These are phyloP conservation scores for Hoplostethus atlanticus DNA, from an alignment of 2,797 vertebrate genomes.

Conservation along the genomic window DNA sequence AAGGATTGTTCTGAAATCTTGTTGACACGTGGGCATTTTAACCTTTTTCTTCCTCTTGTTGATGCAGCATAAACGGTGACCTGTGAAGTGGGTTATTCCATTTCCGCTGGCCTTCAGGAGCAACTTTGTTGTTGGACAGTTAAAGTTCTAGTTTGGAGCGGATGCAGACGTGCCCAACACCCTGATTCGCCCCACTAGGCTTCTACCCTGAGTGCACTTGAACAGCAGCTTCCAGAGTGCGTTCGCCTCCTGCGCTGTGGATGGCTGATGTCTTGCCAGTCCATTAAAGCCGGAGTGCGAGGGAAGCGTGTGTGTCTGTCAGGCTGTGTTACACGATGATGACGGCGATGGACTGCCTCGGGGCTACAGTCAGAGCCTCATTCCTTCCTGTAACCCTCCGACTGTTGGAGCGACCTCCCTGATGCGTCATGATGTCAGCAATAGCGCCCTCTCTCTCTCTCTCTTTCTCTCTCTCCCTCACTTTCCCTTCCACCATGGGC, in stretches of 20 bases:
- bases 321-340: slow-evolving; percentile 61
- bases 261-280: slow-evolving; percentile 71
- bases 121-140: not conserved
- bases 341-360: slow-evolving; percentile 71
- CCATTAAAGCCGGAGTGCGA: slow-evolving; percentile 67
- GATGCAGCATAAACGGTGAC: not conserved
- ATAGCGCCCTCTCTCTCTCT: not conserved
- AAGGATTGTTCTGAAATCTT: no score
- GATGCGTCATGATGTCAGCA: slow-evolving; percentile 42
- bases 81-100: not conserved
- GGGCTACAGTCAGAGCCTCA: slow-evolving; percentile 58
- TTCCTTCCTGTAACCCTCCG: slow-evolving; percentile 35
- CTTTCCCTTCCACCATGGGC: not conserved
- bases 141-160: slow-evolving; percentile 8
- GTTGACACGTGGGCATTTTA: not conserved
- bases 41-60: not conserved
- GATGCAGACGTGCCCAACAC: slow-evolving; percentile 8
- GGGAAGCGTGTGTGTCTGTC: slow-evolving; percentile 72
- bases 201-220: slow-evolving; percentile 37
- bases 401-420: slow-evolving; percentile 20
- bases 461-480: not conserved
- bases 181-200: slow-evolving; percentile 46
- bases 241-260: slow-evolving; percentile 44
- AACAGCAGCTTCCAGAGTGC: slow-evolving; percentile 52
- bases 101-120: not conserved